A percentile compares a stretch with the other conserved stretches of the same genome.
phyloP scores from a whole-genome alignment of 2,888 invertebrate genomes.

The Adineta ricciae region DNA sequence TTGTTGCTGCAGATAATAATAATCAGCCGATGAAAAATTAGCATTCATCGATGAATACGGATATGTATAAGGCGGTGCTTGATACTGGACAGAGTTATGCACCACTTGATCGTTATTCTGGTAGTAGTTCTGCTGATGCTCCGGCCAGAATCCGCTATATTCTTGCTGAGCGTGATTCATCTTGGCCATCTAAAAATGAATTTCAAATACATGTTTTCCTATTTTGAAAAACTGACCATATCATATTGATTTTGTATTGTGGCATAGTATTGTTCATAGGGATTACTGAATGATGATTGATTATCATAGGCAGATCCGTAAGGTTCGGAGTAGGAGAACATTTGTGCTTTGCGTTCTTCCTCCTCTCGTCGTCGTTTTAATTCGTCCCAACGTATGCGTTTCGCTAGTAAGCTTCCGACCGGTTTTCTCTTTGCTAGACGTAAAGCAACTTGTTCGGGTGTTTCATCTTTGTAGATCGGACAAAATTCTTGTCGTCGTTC shows the following conservation, averaged over 20 bases:
- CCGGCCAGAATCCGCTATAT: background rate
- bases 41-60: background rate
- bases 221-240: background rate
- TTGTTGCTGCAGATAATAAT: background rate
- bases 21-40: background rate
- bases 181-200: background rate
- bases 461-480: background rate
- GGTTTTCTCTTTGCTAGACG: background rate
- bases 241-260: background rate
- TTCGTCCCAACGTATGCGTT: background rate
- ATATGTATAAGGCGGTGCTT: background rate
- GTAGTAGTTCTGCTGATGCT: background rate
- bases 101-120: background rate
- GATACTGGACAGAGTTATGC: background rate
- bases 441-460: background rate
- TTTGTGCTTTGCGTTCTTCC: background rate
- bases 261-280: background rate
- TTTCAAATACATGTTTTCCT: background rate
- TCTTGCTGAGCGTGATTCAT: background rate
- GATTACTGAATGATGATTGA: background rate
- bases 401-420: background rate
- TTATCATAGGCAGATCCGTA: background rate
- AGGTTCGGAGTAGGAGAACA: background rate
- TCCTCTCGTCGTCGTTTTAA: background rate
- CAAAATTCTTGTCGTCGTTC: background rate